Percentiles rank a stretch among this genome's conserved stretches.
These are phyloP conservation scores for Thryonomys swinderianus DNA, from an alignment of 2,113 vertebrate genomes.

Conservation along the genomic window DNA sequence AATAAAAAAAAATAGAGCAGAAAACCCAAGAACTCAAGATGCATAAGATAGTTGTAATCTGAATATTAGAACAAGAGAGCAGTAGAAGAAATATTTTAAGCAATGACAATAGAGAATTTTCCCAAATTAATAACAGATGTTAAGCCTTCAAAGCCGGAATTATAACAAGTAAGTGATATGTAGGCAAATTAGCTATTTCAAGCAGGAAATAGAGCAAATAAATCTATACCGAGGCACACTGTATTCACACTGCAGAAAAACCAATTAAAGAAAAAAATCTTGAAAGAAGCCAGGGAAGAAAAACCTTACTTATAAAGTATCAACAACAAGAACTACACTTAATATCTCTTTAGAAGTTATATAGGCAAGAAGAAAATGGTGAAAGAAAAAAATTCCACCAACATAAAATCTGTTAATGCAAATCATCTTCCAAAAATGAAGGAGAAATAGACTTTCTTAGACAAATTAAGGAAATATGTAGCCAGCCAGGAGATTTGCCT, in stretches of 20 bases:
- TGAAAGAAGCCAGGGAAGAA: background rate
- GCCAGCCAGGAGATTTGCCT: background rate
- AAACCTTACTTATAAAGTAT: background rate
- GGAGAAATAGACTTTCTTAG: background rate
- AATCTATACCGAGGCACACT: background rate
- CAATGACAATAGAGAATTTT: background rate
- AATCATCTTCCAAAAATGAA: background rate
- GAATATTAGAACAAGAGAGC: background rate
- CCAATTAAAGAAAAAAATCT: background rate
- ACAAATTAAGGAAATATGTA: background rate
- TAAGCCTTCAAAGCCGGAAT: background rate
- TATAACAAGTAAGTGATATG: background rate
- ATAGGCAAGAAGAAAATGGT: background rate
- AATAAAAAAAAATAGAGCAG: background rate
- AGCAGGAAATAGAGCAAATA: background rate
- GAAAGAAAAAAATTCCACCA: background rate
- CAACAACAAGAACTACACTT: background rate
- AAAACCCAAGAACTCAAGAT: background rate
- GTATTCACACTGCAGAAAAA: background rate
- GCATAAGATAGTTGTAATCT: background rate
- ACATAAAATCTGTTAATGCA: background rate
- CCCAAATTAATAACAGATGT: background rate
- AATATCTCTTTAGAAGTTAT: background rate
- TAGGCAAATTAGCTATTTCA: background rate
- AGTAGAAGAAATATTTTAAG: background rate